Evolutionary conservation across 2,888 invertebrate genomes (phyloP).

Genomic region (Cancer borealis): DNA sequence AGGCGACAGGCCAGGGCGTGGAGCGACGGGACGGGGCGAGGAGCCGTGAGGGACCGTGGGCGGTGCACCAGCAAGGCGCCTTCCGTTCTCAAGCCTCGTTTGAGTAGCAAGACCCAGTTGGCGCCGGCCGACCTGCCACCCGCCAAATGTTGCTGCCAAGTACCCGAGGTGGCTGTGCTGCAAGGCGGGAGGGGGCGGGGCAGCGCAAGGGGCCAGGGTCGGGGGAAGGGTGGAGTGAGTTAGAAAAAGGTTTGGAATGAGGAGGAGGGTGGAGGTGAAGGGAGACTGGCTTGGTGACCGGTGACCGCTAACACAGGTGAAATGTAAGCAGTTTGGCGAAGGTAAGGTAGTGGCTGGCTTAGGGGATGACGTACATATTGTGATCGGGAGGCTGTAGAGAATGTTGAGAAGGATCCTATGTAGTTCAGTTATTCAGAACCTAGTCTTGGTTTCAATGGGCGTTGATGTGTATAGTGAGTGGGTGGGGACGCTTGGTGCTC

Average conservation of each 20-base stretch:
- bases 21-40: slow-evolving; percentile 8
- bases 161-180: slow-evolving; percentile 45
- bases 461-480: background rate
- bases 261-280: slow-evolving; percentile 35
- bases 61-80: slow-evolving; percentile 59
- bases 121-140: slow-evolving; percentile 41
- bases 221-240: background rate
- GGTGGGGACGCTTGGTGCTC: background rate
- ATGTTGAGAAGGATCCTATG: background rate
- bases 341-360: background rate
- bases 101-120: slow-evolving; percentile 66
- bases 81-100: slow-evolving; percentile 57
- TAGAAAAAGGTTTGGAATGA: slow-evolving; percentile 39
- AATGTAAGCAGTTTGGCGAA: background rate
- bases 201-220: background rate
- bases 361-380: background rate
- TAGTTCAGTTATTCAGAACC: background rate
- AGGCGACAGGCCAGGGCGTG: slow-evolving; percentile 9
- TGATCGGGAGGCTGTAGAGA: background rate
- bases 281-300: background rate
- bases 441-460: background rate
- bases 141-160: slow-evolving; percentile 61
- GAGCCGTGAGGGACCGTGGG: slow-evolving; percentile 30
- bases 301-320: background rate
- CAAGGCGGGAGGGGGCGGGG: slow-evolving; percentile 13